A percentile compares a stretch with the other conserved stretches of the same genome.
Conservation (phyloP, 2,113 vertebrate genomes). For the Thunnus thynnus region DNA sequence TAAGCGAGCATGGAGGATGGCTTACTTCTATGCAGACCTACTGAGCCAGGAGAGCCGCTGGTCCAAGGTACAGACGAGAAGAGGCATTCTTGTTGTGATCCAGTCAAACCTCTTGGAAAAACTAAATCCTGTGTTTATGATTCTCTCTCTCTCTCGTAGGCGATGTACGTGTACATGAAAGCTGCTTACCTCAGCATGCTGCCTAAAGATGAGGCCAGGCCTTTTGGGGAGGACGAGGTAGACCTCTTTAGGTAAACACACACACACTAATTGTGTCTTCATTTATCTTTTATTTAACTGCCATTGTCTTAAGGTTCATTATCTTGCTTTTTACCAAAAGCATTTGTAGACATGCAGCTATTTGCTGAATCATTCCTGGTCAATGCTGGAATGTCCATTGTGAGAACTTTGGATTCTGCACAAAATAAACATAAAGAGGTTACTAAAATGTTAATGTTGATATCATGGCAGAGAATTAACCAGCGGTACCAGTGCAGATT, state of each 20-base stretch:
- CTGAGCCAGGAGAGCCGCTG: slow-evolving; percentile 89
- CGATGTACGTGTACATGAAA: slow-evolving; percentile 91
- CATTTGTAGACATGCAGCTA: too few relatives aligned
- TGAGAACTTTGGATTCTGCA: too few relatives aligned
- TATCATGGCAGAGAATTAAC: too few relatives aligned
- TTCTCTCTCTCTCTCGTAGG: slow-evolving; percentile 66
- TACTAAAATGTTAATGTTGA: too few relatives aligned
- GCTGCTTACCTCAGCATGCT: slow-evolving; percentile 90
- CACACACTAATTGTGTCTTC: not conserved
- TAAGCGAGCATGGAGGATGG: slow-evolving; percentile 87
- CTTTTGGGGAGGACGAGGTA: slow-evolving; percentile 87
- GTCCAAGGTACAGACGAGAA: slow-evolving; percentile 83
- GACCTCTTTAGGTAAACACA: slow-evolving; percentile 85
- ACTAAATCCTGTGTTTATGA: too few relatives aligned
- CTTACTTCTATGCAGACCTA: slow-evolving; percentile 89
- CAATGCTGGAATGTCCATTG: too few relatives aligned
- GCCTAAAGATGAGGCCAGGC: slow-evolving; percentile 78
- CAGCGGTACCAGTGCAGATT: too few relatives aligned
- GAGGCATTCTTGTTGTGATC: not conserved
- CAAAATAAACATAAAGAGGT: too few relatives aligned
- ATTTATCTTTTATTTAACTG: too few relatives aligned
- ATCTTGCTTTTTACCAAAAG: not conserved
- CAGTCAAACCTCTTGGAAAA: too few relatives aligned
- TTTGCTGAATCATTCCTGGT: not conserved
- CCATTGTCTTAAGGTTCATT: not conserved